Base-by-base conservation (phyloP, 2,888 invertebrate species). In the Archips crataeganus region DNA sequence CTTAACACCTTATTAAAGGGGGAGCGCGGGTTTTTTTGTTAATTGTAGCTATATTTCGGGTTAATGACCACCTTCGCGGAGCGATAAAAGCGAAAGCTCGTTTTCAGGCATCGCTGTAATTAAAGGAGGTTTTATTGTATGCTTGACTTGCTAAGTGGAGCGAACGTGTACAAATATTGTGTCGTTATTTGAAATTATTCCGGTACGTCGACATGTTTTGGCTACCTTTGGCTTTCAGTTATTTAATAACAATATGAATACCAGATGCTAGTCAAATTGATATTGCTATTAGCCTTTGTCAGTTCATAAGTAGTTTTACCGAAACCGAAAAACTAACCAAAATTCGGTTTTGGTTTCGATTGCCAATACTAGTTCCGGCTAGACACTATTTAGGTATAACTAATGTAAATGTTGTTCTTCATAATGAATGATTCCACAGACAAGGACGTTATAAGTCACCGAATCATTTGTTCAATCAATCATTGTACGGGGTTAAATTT, bases 1-100 rank as follows among this genome's bases (percentile, higher is more conserved):
- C 87, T 92, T 90, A 91, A 91, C 92, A 93, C 92, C 90, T 90
- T 91, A 91, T 93, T 91, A 92, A 92, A 85, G 79, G 82, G 79
- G 82, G 81, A 78, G 87, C 87, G 87, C 85, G 86, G 89, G 87
- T 90, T 92, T 94, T 89, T 93, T 92, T 90, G 91, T 89, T 93
- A 93, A 93, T 93, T 90, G 89, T 84, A 84, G 86, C 89, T 85
- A 89, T 92, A 92, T 92, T 92, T 92, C 83, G 88, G 87, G 86
- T 86, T 90, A 94, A 92, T 84, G 88, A 84, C 88, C 85, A 87
- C 87, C 87, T 90, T 91, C 89, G 86, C 82, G 84, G 83, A 78
- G 84, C 90, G 91, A 88, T 93, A 90, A 92, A 90, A 88, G 90
- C 83, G 80, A 86, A 88, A 87, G 88, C 89, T 87, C 88, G 85